These are phyloP conservation scores for Heteromurus nitidus DNA, from an alignment of 2,888 invertebrate species.

Conservation along the genomic window DNA sequence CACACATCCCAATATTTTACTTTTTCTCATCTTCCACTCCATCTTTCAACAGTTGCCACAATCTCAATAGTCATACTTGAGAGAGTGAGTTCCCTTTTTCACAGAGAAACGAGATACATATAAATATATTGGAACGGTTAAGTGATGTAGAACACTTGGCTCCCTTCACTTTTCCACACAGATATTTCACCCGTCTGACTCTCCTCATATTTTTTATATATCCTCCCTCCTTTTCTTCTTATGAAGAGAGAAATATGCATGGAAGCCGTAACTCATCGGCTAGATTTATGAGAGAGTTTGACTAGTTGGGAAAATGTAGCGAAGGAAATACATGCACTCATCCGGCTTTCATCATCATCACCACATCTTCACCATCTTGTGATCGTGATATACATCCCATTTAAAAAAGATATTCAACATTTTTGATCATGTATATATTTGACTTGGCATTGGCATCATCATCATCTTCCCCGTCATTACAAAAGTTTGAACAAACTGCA, in stretches of 20 bases:
- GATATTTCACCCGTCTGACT: neutral
- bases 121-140: too few species aligned
- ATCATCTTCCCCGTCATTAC: neutral
- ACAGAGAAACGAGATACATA: too few species aligned
- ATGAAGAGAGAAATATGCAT: too few species aligned
- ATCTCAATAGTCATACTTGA: constrained; percentile 6
- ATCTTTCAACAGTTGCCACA: constrained; percentile 57
- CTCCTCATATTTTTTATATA: neutral
- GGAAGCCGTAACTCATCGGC: constrained; percentile 50
- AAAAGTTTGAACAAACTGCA: neutral
- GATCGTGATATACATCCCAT: neutral
- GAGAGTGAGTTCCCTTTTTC: neutral
- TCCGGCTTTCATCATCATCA: constrained; percentile 1
- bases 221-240: constrained; percentile 8
- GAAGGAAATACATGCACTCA: constrained; percentile 4
- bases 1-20: neutral
- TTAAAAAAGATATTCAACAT: neutral
- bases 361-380: neutral
- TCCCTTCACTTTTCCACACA: neutral
- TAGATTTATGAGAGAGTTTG: neutral
- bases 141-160: constrained; percentile 27
- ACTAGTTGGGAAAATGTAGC: too few species aligned
- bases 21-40: constrained; percentile 59
- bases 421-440: neutral
- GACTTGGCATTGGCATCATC: constrained; percentile 6